Conservation (phyloP, 2,888 invertebrate genomes). For the Alitta virens region DNA sequence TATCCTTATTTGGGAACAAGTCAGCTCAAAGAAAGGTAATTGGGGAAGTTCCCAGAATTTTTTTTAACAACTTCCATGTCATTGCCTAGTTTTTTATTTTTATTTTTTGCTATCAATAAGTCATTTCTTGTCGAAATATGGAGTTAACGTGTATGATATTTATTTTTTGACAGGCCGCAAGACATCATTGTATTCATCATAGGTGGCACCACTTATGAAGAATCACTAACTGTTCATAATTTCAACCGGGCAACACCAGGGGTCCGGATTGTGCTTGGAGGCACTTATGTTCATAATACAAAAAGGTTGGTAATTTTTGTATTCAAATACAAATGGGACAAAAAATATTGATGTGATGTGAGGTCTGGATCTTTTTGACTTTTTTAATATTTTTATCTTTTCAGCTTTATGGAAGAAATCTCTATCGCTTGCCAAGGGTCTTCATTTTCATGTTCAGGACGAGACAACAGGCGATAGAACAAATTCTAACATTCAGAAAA, state of each 20-base stretch:
- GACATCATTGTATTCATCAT: constrained; percentile 95
- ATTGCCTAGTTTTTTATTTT: no score
- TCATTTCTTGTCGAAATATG: no score
- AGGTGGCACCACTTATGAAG: constrained; percentile 96
- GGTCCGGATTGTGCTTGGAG: constrained; percentile 79
- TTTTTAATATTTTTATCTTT: constrained; percentile 1
- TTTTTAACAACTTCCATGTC: no score
- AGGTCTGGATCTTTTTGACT: no score
- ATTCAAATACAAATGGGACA: background rate
- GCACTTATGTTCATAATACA: constrained; percentile 84
- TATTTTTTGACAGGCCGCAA: constrained; percentile 71
- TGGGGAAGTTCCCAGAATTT: no score
- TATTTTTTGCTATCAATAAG: no score
- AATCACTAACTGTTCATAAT: constrained; percentile 77
- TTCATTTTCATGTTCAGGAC: background rate
- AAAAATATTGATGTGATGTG: background rate
- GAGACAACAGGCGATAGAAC: background rate
- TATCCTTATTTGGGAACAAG: constrained; percentile 78
- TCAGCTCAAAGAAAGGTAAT: constrained; percentile 57
- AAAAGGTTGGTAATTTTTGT: constrained; percentile 44
- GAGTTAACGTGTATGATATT: no score
- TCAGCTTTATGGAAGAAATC: constrained; percentile 31
- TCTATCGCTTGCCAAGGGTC: constrained; percentile 22
- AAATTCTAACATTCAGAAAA: no score
- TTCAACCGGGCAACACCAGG: constrained; percentile 72